Conservation (phyloP, 1,140 invertebrate genomes). For the Whitmania pigra region DNA sequence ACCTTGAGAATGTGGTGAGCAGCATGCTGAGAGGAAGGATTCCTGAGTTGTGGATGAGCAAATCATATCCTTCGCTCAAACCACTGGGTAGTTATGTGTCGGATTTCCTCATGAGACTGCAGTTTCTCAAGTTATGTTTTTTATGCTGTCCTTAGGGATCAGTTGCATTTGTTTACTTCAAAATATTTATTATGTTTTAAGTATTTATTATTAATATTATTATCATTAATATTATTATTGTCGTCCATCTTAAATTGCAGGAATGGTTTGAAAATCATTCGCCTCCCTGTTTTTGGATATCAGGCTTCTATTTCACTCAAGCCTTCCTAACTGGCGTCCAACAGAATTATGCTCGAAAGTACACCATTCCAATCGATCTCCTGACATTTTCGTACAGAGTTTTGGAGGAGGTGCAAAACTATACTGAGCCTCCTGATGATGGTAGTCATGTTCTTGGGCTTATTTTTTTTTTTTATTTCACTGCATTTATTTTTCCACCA, state of each 20-base stretch:
- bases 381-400: constrained; percentile 41
- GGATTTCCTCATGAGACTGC: constrained; percentile 39
- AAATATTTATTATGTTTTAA: neutral
- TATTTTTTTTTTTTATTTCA: neutral
- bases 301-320: constrained; percentile 31
- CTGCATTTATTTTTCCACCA: neutral
- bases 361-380: constrained; percentile 43
- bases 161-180: neutral
- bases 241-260: constrained; percentile 30
- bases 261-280: constrained; percentile 41
- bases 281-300: constrained; percentile 31
- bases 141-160: neutral
- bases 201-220: no score
- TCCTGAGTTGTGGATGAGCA: constrained; percentile 46
- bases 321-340: constrained; percentile 43
- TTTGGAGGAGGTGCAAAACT: constrained; percentile 40
- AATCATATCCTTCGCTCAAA: constrained; percentile 43
- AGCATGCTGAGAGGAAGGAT: constrained; percentile 71
- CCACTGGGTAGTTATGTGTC: constrained; percentile 41
- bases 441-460: constrained; percentile 31
- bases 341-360: constrained; percentile 44
- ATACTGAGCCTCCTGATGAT: constrained; percentile 40
- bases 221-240: no score
- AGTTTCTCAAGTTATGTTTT: constrained; percentile 48
- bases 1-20: constrained; percentile 73